These are phyloP conservation scores for Hypanus sabinus DNA, from an alignment of 2,113 vertebrate genomes.

Conservation along the genomic window DNA sequence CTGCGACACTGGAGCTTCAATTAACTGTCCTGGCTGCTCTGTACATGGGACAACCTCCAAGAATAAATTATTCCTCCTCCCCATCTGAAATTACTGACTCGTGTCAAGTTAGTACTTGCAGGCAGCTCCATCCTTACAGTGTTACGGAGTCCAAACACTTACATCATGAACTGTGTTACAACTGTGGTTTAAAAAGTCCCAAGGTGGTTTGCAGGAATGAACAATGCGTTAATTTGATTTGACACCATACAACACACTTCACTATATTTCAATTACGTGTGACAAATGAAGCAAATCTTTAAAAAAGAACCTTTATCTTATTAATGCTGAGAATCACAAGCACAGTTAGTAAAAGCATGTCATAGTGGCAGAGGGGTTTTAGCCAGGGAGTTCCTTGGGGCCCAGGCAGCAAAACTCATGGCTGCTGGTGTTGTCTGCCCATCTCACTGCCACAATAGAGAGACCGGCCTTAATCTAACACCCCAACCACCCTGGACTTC, in stretches of 20 bases:
- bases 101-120: not conserved
- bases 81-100: not conserved
- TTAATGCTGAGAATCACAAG: too few relatives aligned
- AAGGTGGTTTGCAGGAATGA: not conserved
- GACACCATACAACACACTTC: too few relatives aligned
- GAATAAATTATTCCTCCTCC: not conserved
- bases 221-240: too few relatives aligned
- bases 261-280: too few relatives aligned
- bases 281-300: too few relatives aligned
- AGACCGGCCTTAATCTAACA: too few relatives aligned
- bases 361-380: not conserved
- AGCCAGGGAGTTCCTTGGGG: not conserved
- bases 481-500: too few relatives aligned
- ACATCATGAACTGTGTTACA: not conserved
- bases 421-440: not conserved
- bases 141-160: not conserved
- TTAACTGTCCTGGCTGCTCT: not conserved
- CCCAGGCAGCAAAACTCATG: not conserved
- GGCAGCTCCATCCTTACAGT: not conserved
- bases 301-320: too few relatives aligned
- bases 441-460: too few relatives aligned
- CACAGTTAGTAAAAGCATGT: too few relatives aligned
- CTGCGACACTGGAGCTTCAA: not conserved
- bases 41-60: not conserved
- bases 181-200: not conserved